Percentiles rank a stretch among this genome's conserved stretches.
Evolutionary conservation across 1,140 invertebrate species (phyloP).

Genomic region (Oryctes rhinoceros): DNA sequence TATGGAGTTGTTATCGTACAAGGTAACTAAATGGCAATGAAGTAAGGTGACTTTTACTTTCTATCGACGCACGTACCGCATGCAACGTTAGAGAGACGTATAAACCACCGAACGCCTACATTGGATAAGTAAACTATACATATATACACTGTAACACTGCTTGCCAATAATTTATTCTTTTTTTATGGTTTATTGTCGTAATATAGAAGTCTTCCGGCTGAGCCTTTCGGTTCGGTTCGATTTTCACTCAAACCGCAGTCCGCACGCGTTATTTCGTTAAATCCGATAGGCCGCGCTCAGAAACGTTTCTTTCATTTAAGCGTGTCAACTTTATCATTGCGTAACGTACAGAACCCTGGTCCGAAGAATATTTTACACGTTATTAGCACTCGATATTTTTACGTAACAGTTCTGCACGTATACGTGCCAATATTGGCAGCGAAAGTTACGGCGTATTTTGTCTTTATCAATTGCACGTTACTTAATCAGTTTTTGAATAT

Average conservation of each 20-base stretch:
- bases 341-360: background rate
- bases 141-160: background rate
- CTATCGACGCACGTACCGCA: constrained; percentile 21
- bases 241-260: constrained; percentile 3
- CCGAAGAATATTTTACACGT: constrained; percentile 16
- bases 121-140: constrained; percentile 6
- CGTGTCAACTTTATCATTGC: constrained; percentile 8
- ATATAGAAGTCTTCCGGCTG: constrained; percentile 15
- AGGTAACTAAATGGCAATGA: constrained; percentile 40
- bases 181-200: constrained; percentile 19
- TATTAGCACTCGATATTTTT: constrained; percentile 36
- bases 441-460: constrained; percentile 10
- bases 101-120: background rate
- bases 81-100: background rate
- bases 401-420: constrained; percentile 15
- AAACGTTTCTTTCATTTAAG: constrained; percentile 1
- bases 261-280: background rate
- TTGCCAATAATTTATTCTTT: background rate
- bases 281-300: constrained; percentile 1
- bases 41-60: constrained; percentile 37
- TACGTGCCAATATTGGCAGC: background rate
- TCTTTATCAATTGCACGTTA: background rate
- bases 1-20: constrained; percentile 23
- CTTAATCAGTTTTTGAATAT: background rate
- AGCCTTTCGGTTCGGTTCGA: background rate